Percentiles rank a stretch among this genome's conserved stretches.
These are phyloP conservation scores for Falco peregrinus DNA, from an alignment of 2,797 vertebrate genomes.

Conservation along the genomic window DNA sequence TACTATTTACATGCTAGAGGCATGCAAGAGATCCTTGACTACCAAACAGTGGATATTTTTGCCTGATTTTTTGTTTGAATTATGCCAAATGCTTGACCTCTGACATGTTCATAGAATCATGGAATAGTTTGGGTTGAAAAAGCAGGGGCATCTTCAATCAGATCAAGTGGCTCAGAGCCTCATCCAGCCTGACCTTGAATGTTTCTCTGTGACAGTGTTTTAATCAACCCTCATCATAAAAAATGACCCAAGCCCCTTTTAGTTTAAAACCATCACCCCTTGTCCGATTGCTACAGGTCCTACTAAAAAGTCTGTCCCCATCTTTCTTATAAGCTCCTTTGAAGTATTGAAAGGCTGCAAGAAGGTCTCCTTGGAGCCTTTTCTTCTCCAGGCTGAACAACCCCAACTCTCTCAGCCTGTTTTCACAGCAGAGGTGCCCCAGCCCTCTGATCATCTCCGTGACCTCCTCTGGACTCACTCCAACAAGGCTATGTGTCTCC, in stretches of 20 bases:
- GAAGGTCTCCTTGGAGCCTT: background rate
- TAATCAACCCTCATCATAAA: too few relatives aligned
- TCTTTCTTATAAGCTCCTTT: background rate
- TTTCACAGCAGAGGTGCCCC: too few relatives aligned
- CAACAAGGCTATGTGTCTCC: background rate
- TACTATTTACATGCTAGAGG: background rate
- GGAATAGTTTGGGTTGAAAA: too few relatives aligned
- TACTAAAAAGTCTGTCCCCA: background rate
- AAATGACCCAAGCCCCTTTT: background rate
- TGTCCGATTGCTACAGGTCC: background rate
- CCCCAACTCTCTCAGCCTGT: too few relatives aligned
- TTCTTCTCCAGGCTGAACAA: background rate
- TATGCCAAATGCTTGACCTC: background rate
- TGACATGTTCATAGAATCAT: background rate
- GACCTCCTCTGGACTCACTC: background rate
- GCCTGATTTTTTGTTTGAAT: background rate
- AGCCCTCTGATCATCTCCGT: too few relatives aligned
- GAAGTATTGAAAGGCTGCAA: background rate
- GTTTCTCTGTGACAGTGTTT: too few relatives aligned
- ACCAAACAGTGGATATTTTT: background rate
- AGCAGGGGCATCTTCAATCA: too few relatives aligned
- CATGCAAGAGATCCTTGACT: background rate
- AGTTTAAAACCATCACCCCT: background rate
- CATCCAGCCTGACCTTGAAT: rapidly evolving
- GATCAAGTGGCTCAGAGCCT: background rate